phyloP scores from a whole-genome alignment of 2,797 vertebrate genomes.

The Peromyscus eremicus region DNA sequence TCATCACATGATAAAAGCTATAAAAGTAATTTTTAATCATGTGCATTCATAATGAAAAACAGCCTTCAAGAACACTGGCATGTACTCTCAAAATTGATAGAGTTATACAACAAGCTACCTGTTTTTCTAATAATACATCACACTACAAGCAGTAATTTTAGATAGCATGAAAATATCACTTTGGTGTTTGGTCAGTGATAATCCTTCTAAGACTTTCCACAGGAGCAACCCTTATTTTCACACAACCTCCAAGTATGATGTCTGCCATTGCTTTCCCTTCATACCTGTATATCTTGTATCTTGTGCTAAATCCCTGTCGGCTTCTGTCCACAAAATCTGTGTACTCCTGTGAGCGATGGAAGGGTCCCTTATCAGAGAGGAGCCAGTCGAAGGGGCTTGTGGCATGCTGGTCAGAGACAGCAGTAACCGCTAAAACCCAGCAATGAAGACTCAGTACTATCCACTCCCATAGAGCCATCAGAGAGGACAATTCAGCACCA shows the following conservation, averaged over 20 bases:
- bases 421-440: conserved; percentile 91
- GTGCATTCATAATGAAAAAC: neutral
- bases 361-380: conserved; percentile 98
- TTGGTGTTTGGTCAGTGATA: neutral
- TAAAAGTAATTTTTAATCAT: conserved; percentile 18
- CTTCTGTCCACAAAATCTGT: conserved; percentile 99
- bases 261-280: conserved; percentile 80
- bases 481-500: conserved; percentile 94
- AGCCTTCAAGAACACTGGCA: neutral
- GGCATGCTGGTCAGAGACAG: conserved; percentile 94
- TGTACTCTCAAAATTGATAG: neutral
- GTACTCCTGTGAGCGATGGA: conserved; percentile 98
- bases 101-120: neutral
- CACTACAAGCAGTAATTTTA: conserved; percentile 16
- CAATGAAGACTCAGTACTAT: conserved; percentile 97
- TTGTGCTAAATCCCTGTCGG: conserved; percentile 97
- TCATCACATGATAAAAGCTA: neutral
- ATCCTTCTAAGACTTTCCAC: conserved; percentile 73
- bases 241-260: conserved; percentile 62
- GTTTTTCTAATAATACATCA: neutral
- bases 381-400: conserved; percentile 99
- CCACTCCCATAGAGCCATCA: conserved; percentile 99
- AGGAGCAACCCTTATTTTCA: conserved; percentile 66
- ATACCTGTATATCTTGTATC: conserved; percentile 99
- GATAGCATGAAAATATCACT: conserved; percentile 64